These are phyloP conservation scores for Ophiodon elongatus DNA, from an alignment of 2,113 vertebrate species.

Conservation along the genomic window DNA sequence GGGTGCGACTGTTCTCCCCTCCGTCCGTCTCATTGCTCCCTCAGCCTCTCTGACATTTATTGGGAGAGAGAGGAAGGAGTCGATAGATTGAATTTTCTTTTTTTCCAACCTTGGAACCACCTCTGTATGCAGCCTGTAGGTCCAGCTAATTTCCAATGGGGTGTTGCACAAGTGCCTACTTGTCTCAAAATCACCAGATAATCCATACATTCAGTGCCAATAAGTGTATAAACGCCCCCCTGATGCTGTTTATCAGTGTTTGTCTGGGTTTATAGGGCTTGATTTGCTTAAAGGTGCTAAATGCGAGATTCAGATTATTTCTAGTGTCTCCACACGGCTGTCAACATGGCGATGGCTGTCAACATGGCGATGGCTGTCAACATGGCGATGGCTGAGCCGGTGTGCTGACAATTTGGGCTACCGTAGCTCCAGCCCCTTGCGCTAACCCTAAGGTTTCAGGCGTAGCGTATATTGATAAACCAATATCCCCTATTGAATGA, in stretches of 20 bases:
- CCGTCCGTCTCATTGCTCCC: slow-evolving; percentile 22
- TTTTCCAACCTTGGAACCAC: slow-evolving; percentile 61
- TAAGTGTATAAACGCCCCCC: neutral
- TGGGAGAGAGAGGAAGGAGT: slow-evolving; percentile 55
- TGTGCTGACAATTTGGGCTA: no score
- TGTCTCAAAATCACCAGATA: slow-evolving; percentile 28
- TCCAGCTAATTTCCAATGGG: slow-evolving; percentile 29
- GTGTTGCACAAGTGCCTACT: slow-evolving; percentile 15
- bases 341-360: neutral
- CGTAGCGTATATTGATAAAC: no score
- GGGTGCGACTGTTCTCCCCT: slow-evolving; percentile 58
- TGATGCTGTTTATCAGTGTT: neutral
- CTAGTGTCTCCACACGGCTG: neutral
- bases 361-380: neutral
- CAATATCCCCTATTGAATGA: no score
- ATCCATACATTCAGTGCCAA: neutral
- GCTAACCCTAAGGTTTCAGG: no score
- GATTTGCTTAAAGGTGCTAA: neutral
- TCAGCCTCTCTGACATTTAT: slow-evolving; percentile 61
- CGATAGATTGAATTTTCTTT: slow-evolving; percentile 56
- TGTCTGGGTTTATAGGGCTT: neutral
- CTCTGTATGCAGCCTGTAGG: slow-evolving; percentile 31
- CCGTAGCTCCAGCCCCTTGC: no score
- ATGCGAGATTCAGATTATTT: neutral
- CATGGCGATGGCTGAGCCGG: no score